Evolutionary conservation across 2,888 invertebrate genomes (phyloP).

Genomic region (Pachymerium ferrugineum): DNA sequence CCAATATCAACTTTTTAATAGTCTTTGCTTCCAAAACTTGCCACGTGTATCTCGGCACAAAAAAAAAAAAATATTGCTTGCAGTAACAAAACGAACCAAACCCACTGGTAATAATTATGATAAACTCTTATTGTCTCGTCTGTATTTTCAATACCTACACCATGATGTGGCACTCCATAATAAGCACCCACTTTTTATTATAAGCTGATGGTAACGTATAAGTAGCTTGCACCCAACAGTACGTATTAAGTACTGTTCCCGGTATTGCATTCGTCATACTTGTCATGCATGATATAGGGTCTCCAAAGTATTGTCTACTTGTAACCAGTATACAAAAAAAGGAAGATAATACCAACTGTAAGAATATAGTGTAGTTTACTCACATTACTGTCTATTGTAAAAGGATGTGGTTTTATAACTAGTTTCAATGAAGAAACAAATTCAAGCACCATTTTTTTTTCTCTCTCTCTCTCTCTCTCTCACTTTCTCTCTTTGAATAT

Average conservation of each 20-base stretch:
- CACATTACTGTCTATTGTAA: too few relatives aligned
- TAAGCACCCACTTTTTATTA: neutral
- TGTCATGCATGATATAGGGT: slow-evolving; percentile 40
- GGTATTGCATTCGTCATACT: too few relatives aligned
- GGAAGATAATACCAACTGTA: too few relatives aligned
- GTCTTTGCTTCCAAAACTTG: too few relatives aligned
- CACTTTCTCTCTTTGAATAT: too few relatives aligned
- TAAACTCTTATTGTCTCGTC: neutral
- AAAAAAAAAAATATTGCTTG: neutral
- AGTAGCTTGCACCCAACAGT: slow-evolving; percentile 93
- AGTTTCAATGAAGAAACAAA: too few relatives aligned
- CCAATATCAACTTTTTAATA: neutral
- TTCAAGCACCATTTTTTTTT: too few relatives aligned
- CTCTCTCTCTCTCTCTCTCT: too few relatives aligned
- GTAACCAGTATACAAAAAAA: slow-evolving; percentile 41
- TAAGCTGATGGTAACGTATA: too few relatives aligned
- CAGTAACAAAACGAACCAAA: neutral
- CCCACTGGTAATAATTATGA: neutral
- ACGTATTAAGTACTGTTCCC: slow-evolving; percentile 46
- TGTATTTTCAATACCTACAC: neutral
- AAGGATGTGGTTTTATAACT: too few relatives aligned
- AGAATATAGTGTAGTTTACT: too few relatives aligned
- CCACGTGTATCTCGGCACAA: neutral
- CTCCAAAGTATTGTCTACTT: slow-evolving; percentile 41
- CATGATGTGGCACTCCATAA: neutral